These are phyloP conservation scores for Drosophila anomelani DNA, from an alignment of 2,888 invertebrate species.

Conservation along the genomic window DNA sequence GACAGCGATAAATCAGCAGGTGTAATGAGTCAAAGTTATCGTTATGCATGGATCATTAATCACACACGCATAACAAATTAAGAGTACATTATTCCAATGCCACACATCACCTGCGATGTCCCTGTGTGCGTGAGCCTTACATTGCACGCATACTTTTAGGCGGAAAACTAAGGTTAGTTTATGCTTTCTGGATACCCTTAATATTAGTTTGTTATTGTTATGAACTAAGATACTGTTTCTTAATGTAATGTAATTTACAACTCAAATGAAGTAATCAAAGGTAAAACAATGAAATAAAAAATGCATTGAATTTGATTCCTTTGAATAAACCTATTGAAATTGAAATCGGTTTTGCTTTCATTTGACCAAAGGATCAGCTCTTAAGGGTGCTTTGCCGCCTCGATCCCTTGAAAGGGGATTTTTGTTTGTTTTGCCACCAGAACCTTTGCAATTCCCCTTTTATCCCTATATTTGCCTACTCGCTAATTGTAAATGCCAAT, in stretches of 20 bases:
- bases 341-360: constrained; percentile 4
- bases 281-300: no score
- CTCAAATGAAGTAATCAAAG: not conserved
- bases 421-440: constrained; percentile 48
- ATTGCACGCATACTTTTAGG: constrained; percentile 37
- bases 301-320: not conserved
- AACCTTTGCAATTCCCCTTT: constrained; percentile 58
- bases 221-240: no score
- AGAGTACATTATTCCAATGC: constrained; percentile 76
- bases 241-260: not conserved
- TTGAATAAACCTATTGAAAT: constrained; percentile 8
- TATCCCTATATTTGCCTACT: constrained; percentile 76
- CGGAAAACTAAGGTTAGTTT: constrained; percentile 44
- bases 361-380: not conserved
- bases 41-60: constrained; percentile 67
- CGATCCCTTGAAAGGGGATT: constrained; percentile 19
- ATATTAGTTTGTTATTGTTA: not conserved
- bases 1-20: constrained; percentile 76
- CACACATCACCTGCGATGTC: constrained; percentile 28
- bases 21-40: constrained; percentile 76
- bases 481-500: constrained; percentile 84
- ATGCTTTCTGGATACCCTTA: not conserved
- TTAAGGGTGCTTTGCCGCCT: not conserved
- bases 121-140: not conserved
- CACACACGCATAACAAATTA: constrained; percentile 76